These are phyloP conservation scores for Dermolepida albohirtum DNA, from an alignment of 2,888 invertebrate genomes.

Conservation along the genomic window DNA sequence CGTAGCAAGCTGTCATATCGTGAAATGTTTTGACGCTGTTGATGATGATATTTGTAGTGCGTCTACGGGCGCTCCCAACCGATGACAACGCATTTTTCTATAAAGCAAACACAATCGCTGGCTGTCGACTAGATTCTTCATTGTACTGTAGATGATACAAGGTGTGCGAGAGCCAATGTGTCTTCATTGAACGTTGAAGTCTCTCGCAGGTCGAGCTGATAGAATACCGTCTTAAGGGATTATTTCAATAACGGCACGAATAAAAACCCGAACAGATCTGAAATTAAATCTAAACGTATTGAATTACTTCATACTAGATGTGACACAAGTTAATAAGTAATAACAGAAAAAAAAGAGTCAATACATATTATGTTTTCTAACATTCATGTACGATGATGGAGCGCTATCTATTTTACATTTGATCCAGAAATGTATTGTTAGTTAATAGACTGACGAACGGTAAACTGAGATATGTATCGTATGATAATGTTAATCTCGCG, in stretches of 20 bases:
- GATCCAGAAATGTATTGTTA: constrained; percentile 21
- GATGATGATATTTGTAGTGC: constrained; percentile 49
- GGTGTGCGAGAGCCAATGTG: constrained; percentile 45
- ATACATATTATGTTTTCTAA: constrained; percentile 18
- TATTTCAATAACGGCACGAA: constrained; percentile 41
- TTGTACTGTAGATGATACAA: constrained; percentile 39
- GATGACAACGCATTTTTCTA: constrained; percentile 49
- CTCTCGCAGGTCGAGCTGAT: constrained; percentile 45
- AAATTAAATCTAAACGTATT: constrained; percentile 43
- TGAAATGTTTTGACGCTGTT: constrained; percentile 45
- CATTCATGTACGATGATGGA: constrained; percentile 16
- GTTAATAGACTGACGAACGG: background rate
- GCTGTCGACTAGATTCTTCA: constrained; percentile 48
- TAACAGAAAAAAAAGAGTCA: constrained; percentile 14
- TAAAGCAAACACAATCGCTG: constrained; percentile 47
- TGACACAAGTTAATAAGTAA: constrained; percentile 18
- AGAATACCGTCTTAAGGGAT: constrained; percentile 39
- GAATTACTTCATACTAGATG: constrained; percentile 30
- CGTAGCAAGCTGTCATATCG: constrained; percentile 46
- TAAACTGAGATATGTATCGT: constrained; percentile 16
- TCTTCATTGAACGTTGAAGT: constrained; percentile 50
- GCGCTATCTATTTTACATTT: constrained; percentile 20
- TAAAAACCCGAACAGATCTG: constrained; percentile 41
- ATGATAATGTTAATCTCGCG: background rate
- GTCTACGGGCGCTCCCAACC: constrained; percentile 47